A percentile compares a stretch with the other conserved stretches of the same genome.
phyloP scores from a whole-genome alignment of 2,888 invertebrate species.

The Lissonota sp. region DNA sequence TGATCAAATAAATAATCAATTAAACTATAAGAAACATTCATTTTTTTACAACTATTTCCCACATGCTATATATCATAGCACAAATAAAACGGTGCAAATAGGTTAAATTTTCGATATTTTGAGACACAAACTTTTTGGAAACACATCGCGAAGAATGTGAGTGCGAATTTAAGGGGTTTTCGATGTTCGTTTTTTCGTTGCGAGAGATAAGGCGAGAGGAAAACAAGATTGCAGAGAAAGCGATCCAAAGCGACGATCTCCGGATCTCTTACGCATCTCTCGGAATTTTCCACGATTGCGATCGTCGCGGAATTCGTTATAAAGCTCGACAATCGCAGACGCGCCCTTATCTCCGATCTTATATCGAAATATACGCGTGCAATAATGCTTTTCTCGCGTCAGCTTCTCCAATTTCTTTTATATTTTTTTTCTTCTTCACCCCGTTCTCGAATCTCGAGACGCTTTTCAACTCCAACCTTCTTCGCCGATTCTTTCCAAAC shows the following conservation, averaged over 20 bases:
- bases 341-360: constrained; percentile 36
- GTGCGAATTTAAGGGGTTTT: constrained; percentile 2
- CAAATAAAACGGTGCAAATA: too few species aligned
- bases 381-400: too few species aligned
- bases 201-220: constrained; percentile 13
- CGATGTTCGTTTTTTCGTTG: too few species aligned
- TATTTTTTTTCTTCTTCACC: constrained; percentile 10
- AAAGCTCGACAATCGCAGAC: constrained; percentile 55
- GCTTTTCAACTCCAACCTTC: too few species aligned
- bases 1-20: too few species aligned
- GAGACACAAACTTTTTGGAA: too few species aligned
- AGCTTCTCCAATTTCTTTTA: constrained; percentile 21
- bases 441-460: not conserved
- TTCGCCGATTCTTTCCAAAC: too few species aligned
- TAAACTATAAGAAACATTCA: too few species aligned
- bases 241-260: constrained; percentile 32
- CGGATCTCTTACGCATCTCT: constrained; percentile 48
- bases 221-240: constrained; percentile 16
- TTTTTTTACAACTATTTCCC: too few species aligned
- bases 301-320: constrained; percentile 63
- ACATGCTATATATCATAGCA: too few species aligned
- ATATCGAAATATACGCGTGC: constrained; percentile 30
- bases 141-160: constrained; percentile 25
- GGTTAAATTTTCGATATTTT: too few species aligned
- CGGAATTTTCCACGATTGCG: constrained; percentile 64